Percentiles rank a stretch among this genome's conserved stretches.
These are phyloP conservation scores for Napeogenes inachia DNA, from an alignment of 2,888 invertebrate genomes.

Conservation along the genomic window DNA sequence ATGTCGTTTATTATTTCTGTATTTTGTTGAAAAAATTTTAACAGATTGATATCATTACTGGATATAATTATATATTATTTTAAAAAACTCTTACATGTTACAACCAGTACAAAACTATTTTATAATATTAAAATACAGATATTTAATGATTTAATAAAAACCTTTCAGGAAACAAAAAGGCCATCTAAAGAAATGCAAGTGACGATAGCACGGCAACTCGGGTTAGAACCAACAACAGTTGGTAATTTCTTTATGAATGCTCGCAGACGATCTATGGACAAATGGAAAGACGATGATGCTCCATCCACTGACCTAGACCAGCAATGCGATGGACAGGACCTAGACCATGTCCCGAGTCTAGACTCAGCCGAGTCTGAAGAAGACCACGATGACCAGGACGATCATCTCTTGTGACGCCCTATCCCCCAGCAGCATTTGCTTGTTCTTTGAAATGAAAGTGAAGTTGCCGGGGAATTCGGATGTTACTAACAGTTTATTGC, in stretches of 20 bases:
- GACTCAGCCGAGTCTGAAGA: slow-evolving; percentile 70
- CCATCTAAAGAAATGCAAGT: slow-evolving; percentile 99
- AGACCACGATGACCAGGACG: slow-evolving; percentile 66
- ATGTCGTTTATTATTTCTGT: too few species aligned
- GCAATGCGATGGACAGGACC: slow-evolving; percentile 72
- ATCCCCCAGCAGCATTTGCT: slow-evolving; percentile 63
- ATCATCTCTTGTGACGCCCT: slow-evolving; percentile 76
- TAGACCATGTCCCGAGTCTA: slow-evolving; percentile 63
- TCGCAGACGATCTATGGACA: slow-evolving; percentile 97
- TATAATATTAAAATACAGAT: slow-evolving; percentile 2
- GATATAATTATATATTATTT: too few species aligned
- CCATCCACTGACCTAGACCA: slow-evolving; percentile 78
- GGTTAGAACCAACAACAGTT: slow-evolving; percentile 97
- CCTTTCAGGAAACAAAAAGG: slow-evolving; percentile 95
- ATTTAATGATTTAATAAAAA: not conserved
- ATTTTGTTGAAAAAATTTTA: too few species aligned
- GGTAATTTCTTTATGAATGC: slow-evolving; percentile 99
- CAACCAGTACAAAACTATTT: too few species aligned
- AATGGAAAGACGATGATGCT: slow-evolving; percentile 97
- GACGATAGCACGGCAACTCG: slow-evolving; percentile 97
- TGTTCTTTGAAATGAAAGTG: slow-evolving; percentile 64
- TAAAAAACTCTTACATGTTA: too few species aligned
- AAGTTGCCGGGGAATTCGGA: slow-evolving; percentile 41
- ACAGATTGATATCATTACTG: not conserved
- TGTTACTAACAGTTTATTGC: slow-evolving; percentile 10